Conservation (phyloP, 2,888 invertebrate genomes). For the Caradrina kadenii region DNA sequence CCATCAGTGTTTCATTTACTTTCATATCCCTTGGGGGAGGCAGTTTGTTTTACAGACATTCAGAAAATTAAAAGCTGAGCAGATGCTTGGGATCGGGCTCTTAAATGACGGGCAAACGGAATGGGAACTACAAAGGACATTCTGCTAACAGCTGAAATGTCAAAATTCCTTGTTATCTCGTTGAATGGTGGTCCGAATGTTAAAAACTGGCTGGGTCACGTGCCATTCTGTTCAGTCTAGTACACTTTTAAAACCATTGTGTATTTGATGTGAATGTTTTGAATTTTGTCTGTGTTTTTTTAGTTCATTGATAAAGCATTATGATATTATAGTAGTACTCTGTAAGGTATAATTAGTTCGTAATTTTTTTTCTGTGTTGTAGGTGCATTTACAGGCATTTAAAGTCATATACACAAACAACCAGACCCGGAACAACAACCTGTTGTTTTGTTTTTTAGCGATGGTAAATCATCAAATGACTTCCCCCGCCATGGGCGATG, state of each 20-base stretch:
- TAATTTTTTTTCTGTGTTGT: no score
- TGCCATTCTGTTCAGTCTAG: conserved; percentile 15
- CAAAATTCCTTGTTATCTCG: conserved; percentile 70
- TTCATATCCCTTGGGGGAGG: conserved; percentile 65
- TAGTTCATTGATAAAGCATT: no score
- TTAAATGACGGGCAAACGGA: conserved; percentile 61
- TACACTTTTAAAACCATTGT: conserved; percentile 33
- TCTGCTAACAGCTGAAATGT: conserved; percentile 66
- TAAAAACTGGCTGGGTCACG: conserved; percentile 58
- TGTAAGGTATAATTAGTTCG: no score
- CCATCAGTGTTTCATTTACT: conserved; percentile 77
- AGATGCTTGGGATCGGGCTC: conserved; percentile 61
- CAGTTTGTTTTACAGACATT: conserved; percentile 73
- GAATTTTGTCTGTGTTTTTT: neutral
- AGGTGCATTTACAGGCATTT: no score
- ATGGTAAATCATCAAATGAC: no score
- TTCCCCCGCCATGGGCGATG: no score
- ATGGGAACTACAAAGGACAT: conserved; percentile 66
- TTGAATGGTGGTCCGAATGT: conserved; percentile 67
- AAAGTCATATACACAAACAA: no score
- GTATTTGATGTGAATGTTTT: conserved; percentile 13
- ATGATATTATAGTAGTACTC: no score
- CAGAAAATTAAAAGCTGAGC: conserved; percentile 73
- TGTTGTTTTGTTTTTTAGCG: no score
- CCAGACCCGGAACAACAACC: no score